These are phyloP conservation scores for Pterobdella sp. DNA, from an alignment of 2,888 invertebrate genomes.

Conservation along the genomic window DNA sequence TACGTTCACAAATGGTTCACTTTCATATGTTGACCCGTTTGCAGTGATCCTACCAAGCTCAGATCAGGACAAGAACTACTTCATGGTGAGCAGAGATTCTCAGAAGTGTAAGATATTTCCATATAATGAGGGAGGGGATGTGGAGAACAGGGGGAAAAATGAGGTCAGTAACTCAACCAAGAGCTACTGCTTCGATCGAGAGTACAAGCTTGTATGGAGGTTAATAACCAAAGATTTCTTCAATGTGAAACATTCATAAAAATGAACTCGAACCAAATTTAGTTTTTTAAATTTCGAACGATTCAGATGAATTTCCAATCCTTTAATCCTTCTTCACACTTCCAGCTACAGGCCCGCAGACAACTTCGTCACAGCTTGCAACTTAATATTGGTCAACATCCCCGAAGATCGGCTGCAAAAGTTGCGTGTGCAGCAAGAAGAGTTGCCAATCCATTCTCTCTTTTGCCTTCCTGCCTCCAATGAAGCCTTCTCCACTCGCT, in stretches of 20 bases:
- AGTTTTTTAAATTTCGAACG: neutral
- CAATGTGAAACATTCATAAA: too few relatives aligned
- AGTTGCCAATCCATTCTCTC: conserved; percentile 19
- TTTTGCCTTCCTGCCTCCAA: conserved; percentile 12
- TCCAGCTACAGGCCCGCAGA: neutral
- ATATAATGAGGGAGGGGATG: neutral
- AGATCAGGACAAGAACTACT: neutral
- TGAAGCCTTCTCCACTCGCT: conserved; percentile 55
- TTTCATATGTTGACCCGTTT: too few relatives aligned
- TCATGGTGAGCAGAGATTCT: neutral
- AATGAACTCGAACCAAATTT: too few relatives aligned
- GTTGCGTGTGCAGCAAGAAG: neutral
- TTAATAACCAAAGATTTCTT: neutral
- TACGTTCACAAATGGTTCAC: too few relatives aligned
- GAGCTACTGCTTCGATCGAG: conserved; percentile 1
- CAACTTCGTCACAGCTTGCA: neutral
- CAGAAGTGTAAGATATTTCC: neutral
- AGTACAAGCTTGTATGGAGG: conserved; percentile 8
- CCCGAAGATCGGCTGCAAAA: neutral
- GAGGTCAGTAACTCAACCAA: neutral
- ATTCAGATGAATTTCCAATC: neutral
- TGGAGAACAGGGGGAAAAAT: neutral
- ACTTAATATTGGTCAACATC: neutral
- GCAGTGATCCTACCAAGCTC: neutral
- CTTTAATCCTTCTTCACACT: too few relatives aligned